Evolutionary conservation across 2,888 invertebrate genomes (phyloP), one percentile per base, ranked within the genome.

Genomic region (Lycaena phlaeas): DNA sequence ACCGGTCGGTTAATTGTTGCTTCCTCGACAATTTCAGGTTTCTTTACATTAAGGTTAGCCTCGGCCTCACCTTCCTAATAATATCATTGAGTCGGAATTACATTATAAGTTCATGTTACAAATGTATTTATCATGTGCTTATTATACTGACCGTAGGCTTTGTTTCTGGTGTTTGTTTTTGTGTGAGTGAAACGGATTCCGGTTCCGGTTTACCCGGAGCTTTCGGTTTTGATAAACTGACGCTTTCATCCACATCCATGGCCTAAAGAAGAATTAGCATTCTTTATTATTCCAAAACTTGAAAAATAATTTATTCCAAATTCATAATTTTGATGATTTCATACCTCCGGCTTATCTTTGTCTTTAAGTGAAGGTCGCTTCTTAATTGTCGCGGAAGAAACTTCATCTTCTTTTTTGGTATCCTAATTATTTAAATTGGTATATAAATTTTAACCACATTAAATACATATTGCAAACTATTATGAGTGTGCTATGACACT

Each of bases 231-330:
- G 69, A 64, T 27, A 84, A 43, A 49, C 64, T 81, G 47, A 81
- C 61, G 48, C 61, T 79, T 84, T 88, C 64, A 64, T 82, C 72
- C 70, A 79, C 71, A 28, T 82, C 82, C 82, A 81, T 81, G 26
- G 78, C 70, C 81, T 81, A 60, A 40, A 37, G 15, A 39, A 14
- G 14, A 31, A 26, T 17, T 25, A 5, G 4, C 22, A 3, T 7
- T 28, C 2, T 7, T 28, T 25, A 30, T 25, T n/a, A 9, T 11
- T 26, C 7, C 2, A n/a, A 6, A 29, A 39, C 9, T 15, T 6
- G 9, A 15, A 14, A 25, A n/a, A n/a, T 6, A 17, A 9, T 11
- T 38, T 18, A 5, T 5, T 10, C 2, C 10, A 17, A 14, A 14
- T 1, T 10, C 4, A 25, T 5, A n/a, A 34, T 27, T n/a, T 12